Conservation (phyloP, 2,888 invertebrate genomes). For the Endomychus coccineus region DNA sequence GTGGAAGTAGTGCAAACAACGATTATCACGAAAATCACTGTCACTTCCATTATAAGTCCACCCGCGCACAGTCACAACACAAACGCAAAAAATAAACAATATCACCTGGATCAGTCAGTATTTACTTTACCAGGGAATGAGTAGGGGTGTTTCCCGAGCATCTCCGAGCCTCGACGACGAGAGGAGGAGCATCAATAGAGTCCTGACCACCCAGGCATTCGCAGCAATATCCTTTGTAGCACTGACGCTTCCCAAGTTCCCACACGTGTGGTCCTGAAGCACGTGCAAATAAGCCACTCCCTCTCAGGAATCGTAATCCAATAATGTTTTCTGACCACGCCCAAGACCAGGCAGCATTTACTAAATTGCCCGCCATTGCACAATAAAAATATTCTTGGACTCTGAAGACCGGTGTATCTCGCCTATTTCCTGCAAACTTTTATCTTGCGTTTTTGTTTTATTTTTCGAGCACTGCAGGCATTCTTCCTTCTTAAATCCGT, state of each 20-base stretch:
- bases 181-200: constrained; percentile 35
- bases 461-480: constrained; percentile 5
- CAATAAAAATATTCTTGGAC: constrained; percentile 26
- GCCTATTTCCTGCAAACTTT: constrained; percentile 16
- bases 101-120: constrained; percentile 37
- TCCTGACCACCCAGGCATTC: constrained; percentile 42
- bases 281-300: constrained; percentile 36
- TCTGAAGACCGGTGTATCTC: constrained; percentile 8
- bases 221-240: constrained; percentile 38
- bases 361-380: constrained; percentile 37
- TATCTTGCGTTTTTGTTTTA: constrained; percentile 11
- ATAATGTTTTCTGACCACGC: constrained; percentile 31
- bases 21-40: constrained; percentile 25
- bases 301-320: constrained; percentile 30
- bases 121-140: constrained; percentile 40
- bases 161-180: constrained; percentile 30
- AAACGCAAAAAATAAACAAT: constrained; percentile 44
- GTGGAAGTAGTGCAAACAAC: constrained; percentile 25
- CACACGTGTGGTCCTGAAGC: constrained; percentile 40
- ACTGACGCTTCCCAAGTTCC: constrained; percentile 32
- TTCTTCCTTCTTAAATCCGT: constrained; percentile 10
- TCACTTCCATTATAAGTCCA: constrained; percentile 32
- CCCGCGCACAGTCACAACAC: constrained; percentile 35
- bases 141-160: constrained; percentile 35
- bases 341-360: constrained; percentile 26